Evolutionary conservation across 2,113 vertebrate species (phyloP), one percentile per base, ranked within the genome.

Genomic region (Dissostichus mawsoni): DNA sequence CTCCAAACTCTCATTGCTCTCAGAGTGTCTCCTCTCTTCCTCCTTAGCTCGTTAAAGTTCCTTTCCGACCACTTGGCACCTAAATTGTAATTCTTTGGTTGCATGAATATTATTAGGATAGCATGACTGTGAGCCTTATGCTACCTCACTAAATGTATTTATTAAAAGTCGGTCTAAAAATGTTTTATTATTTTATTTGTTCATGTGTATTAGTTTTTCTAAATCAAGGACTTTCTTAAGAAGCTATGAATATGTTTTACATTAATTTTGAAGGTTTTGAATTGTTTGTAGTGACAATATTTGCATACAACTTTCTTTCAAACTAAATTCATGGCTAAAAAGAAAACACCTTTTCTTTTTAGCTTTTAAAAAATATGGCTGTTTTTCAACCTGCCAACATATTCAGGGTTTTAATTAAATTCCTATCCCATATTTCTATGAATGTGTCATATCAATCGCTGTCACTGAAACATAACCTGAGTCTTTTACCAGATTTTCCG

Each of bases 1-100:
- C 71, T 71, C 7, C 17, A 64, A 58, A 23, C 64, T 79, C 47
- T 80, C 84, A 86, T 88, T 74, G 83, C 86, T 72, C 82, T 80
- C 70, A 78, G 67, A 90, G 64, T 76, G 12, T 48, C 62, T 71
- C 36, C 51, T 79, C 67, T 76, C 33, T 41, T 10, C 48, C 62
- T 69, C 48, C 59, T 74, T 50, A 25, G 51, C 69, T 72, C 6
- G 29, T 83, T 84, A 65, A 69, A 53, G 41, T 74, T 87, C 8
- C 58, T 74, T 74, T 58, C 53, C 33, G 7, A 11, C 47, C 74
- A 59, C 36, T 82, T 80, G 17, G 48, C n/a, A 8, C 12, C 8
- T 50, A 16, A 69, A 75, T 70, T 66, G 57, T 53, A 62, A 70
- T 68, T 50, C 23, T 73, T 51, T 53, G 52, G 48, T 81, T 66